Base-by-base conservation (phyloP, 2,113 vertebrate genomes). In the Xiphophorus hellerii region DNA sequence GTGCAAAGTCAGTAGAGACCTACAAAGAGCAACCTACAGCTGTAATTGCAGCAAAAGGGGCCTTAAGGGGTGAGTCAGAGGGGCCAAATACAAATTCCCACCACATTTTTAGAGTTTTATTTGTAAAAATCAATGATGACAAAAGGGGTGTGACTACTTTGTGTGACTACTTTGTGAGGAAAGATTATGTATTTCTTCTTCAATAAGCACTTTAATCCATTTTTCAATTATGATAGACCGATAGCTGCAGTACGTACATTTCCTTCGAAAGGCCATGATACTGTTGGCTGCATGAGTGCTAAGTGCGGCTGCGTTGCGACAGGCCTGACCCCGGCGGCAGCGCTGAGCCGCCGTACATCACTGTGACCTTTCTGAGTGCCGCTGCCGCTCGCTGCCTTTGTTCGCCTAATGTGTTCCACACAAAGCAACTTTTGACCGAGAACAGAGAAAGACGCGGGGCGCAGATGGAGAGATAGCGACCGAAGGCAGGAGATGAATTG, bases 351-450 rank as follows among this genome's bases (percentile, higher is more conserved):
- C 84, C 62, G 70, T 86, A 70, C 87, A 87, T 89, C 86, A 85
- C 81, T 66, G 69, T 89, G 87, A 93, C 89, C 90, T 90, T 92
- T 92, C 78, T 64, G 82, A 88, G 87, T 73, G 77, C 84, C 54
- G 61, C 81, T 71, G 81, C 81, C 69, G 78, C 82, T 81, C 70
- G 79, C 74, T 78, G 83, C 75, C 85, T 90, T 92, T 90, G 90
- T 90, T 77, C 75, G 62, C 75, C 84, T 81, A 89, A 90, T 85
- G 84, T 83, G 86, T 77, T 80, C 67, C 62, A 62, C 88, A 89
- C 86, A 92, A 90, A 86, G 85, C 69, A 25, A 88, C 90, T 87
- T 91, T 89, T 90, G 88, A 91, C 86, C 89, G 71, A 85, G 82
- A 84, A 81, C 73, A 82, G 82, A 76, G 72, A 66, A 67, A 58